A percentile compares a stretch with the other conserved stretches of the same genome.
phyloP scores from a whole-genome alignment of 1,140 invertebrate genomes.

The Potamilus streckersoni region DNA sequence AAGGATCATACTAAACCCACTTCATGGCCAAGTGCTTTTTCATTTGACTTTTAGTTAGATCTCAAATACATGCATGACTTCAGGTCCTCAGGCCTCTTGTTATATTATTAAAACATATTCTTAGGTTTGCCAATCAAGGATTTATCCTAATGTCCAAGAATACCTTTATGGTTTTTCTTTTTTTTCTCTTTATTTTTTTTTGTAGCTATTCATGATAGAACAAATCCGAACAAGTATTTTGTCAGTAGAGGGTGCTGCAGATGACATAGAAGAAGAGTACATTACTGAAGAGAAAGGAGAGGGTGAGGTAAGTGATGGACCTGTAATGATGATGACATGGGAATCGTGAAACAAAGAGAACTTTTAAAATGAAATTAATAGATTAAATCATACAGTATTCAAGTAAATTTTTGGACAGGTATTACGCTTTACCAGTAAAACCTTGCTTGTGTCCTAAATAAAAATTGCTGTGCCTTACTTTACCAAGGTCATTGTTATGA shows the following conservation, averaged over 20 bases:
- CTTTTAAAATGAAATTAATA: no score
- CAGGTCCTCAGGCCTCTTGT: background rate
- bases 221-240: conserved; percentile 85
- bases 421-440: background rate
- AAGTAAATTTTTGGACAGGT: background rate
- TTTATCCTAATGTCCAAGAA: no score
- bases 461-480: background rate
- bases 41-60: background rate
- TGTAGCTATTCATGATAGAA: conserved; percentile 90
- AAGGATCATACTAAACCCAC: no score
- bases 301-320: conserved; percentile 49
- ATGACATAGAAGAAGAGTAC: conserved; percentile 89
- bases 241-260: conserved; percentile 82
- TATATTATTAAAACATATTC: no score
- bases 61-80: background rate
- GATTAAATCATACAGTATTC: background rate
- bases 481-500: background rate
- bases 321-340: background rate
- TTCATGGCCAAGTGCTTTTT: no score
- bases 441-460: background rate
- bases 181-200: conserved; percentile 1
- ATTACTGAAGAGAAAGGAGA: conserved; percentile 70
- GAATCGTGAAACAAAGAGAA: no score
- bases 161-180: no score
- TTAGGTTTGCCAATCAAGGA: no score